Base-by-base conservation (phyloP, 2,113 vertebrate species). In the Proterorhinus semilunaris region DNA sequence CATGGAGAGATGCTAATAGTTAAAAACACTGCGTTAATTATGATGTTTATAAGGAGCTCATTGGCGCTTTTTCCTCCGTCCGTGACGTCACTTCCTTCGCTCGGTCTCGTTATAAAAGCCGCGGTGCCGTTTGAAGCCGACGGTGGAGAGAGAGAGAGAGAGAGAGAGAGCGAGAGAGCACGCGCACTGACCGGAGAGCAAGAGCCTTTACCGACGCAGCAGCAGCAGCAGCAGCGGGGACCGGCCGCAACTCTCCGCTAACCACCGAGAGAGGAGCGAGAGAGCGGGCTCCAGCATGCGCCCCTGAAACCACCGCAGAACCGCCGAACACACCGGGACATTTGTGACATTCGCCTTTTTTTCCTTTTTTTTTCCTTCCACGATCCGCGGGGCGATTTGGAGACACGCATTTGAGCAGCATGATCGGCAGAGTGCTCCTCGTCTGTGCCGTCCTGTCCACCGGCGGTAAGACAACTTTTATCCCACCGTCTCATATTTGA, bases 41-140 rank as follows among this genome's bases (percentile, higher is more conserved):
- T 36, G 27, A 36, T 36, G 2, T 36, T 36, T 36, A 36, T 36
- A 36, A 36, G 27, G 85, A 78, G 80, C 76, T 48, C 51, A 21
- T 0, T 4, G 36, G 57, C n/a, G 5, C 44, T 55, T 0, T 27
- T 73, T 53, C 42, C 17, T 12, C 55, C 13, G 44, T 4, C 45
- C 66, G 50, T 92, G 90, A 93, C 72, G 92, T 93, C 91, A 93
- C 76, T 88, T 91, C 89, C 90, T 62, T 27, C 15, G 71, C 13
- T 44, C 65, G 5, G 49, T 6, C 21, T 55, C 53, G 16, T 17
- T 4, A 27, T 27, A 17, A 55, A 27, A 21, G 1, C 16, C 2
- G 9, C 66, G 9, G 27, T 5, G 57, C 57, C 8, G 71, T 67
- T 17, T 21, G 52, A 71, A 69, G 73, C 48, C 3, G 48, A 10